phyloP scores from a whole-genome alignment of 2,113 vertebrate genomes.

The Eidolon helvum region DNA sequence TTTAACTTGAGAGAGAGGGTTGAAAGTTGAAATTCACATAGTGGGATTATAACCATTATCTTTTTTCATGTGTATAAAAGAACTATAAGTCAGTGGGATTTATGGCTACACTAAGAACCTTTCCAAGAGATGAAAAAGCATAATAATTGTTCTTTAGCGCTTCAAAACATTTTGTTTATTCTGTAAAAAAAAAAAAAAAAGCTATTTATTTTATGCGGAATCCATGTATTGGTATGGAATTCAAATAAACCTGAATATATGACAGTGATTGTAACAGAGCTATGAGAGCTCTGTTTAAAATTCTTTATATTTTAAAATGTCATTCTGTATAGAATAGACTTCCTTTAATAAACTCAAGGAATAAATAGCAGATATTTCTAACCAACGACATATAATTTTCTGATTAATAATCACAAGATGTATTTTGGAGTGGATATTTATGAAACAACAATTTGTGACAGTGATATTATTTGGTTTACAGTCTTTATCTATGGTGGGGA shows the following conservation, averaged over 20 bases:
- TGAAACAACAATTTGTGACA: constrained; percentile 9
- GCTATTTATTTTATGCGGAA: constrained; percentile 4
- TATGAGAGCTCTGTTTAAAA: too few species aligned
- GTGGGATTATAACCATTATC: constrained; percentile 70
- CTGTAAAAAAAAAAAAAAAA: constrained; percentile 19
- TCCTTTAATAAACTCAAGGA: constrained; percentile 8
- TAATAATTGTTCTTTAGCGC: constrained; percentile 36
- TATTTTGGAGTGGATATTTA: neutral
- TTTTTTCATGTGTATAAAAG: constrained; percentile 32
- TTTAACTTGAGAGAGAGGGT: constrained; percentile 68
- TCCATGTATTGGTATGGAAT: constrained; percentile 24
- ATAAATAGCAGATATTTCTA: neutral
- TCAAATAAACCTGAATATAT: constrained; percentile 50
- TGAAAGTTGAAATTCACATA: constrained; percentile 77
- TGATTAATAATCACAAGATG: constrained; percentile 43
- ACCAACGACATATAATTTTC: neutral
- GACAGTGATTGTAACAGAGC: neutral
- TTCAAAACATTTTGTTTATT: constrained; percentile 57
- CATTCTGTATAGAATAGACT: neutral
- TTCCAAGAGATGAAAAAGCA: constrained; percentile 58
- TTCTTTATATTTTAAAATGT: constrained; percentile 29
- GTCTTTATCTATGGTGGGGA: neutral
- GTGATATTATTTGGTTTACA: neutral
- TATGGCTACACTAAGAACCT: neutral
- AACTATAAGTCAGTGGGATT: constrained; percentile 66